Conservation (phyloP, 2,113 vertebrate species). For the Rutilus rutilus region DNA sequence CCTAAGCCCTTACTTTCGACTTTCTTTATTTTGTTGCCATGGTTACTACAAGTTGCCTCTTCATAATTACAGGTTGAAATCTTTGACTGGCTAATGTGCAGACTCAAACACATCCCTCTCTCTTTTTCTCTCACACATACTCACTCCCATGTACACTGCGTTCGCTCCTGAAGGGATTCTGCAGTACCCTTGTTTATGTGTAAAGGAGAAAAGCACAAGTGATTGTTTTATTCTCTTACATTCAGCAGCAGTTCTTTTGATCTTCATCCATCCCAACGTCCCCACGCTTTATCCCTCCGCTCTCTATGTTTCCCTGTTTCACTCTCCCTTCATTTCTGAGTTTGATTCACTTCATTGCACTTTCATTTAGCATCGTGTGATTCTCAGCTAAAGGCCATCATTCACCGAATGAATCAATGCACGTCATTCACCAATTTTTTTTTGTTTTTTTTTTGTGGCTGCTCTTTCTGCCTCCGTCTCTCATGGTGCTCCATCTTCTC, state of each 20-base stretch:
- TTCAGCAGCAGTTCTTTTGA: conserved; percentile 50
- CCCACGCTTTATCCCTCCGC: background rate
- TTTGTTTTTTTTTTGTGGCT: background rate
- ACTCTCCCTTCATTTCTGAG: background rate
- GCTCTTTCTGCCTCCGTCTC: conserved; percentile 25
- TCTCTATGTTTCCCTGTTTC: background rate
- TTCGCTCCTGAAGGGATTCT: conserved; percentile 14
- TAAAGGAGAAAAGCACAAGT: conserved; percentile 34
- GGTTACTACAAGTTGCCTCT: conserved; percentile 64
- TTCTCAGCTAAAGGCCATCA: conserved; percentile 11
- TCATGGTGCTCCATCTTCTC: conserved; percentile 41
- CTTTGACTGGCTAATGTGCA: conserved; percentile 51
- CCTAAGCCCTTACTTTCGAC: conserved; percentile 57
- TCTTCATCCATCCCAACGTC: conserved; percentile 28
- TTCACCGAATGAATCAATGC: conserved; percentile 34
- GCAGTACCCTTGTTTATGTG: conserved; percentile 20
- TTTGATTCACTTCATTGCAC: background rate
- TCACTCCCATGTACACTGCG: background rate
- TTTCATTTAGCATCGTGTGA: conserved; percentile 1
- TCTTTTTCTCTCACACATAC: background rate
- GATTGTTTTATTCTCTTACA: conserved; percentile 55
- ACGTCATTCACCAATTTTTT: conserved; percentile 10
- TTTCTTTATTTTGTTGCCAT: conserved; percentile 68
- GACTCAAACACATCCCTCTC: conserved; percentile 31
- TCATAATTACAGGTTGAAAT: conserved; percentile 75